Evolutionary conservation across 2,113 vertebrate species (phyloP).

Genomic region (Uropsilus gracilis): DNA sequence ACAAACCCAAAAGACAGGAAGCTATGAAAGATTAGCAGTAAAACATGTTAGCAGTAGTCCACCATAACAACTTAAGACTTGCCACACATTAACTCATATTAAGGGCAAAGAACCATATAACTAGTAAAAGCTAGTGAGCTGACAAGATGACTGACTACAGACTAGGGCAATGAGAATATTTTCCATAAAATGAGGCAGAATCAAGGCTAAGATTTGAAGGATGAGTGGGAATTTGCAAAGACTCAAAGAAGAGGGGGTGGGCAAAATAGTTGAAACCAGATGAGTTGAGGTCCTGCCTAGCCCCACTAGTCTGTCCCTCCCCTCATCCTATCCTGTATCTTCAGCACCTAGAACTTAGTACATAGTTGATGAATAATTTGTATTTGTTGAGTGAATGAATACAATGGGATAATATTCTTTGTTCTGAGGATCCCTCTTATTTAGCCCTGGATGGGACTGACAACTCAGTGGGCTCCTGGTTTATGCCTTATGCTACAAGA

Average conservation of each 20-base stretch:
- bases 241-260: background rate
- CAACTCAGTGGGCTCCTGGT: background rate
- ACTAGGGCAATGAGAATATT: background rate
- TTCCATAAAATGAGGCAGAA: background rate
- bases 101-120: background rate
- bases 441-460: background rate
- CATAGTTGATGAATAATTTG: background rate
- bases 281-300: background rate
- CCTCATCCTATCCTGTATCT: background rate
- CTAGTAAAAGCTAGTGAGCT: background rate
- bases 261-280: background rate
- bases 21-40: background rate
- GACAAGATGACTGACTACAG: background rate
- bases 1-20: background rate
- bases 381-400: conserved; percentile 30
- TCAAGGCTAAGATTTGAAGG: background rate
- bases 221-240: background rate
- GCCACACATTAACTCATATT: background rate
- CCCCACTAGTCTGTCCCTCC: background rate
- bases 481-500: background rate
- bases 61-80: background rate
- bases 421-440: background rate
- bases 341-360: background rate
- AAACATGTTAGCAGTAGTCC: background rate
- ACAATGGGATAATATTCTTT: background rate